Percentiles rank a stretch among this genome's conserved stretches.
Conservation (phyloP, 2,797 vertebrate genomes). For the Karalla daura region DNA sequence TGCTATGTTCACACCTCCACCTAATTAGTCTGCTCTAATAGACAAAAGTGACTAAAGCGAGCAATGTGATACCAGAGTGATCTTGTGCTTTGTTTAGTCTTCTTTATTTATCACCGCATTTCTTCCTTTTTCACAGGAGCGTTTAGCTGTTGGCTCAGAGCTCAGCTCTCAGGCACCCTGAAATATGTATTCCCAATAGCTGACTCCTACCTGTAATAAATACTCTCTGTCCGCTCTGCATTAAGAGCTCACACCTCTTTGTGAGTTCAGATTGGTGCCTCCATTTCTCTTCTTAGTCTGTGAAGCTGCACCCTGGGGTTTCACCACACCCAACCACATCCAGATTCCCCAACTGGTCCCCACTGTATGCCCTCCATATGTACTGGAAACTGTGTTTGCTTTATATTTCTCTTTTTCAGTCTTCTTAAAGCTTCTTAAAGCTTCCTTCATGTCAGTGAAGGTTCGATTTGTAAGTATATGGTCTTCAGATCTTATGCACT, state of each 20-base stretch:
- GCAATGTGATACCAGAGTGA: background rate
- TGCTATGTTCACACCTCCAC: constrained; percentile 5
- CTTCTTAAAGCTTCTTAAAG: too few species aligned
- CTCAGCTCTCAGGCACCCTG: background rate
- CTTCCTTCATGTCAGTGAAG: too few species aligned
- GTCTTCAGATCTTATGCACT: too few species aligned
- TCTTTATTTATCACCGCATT: background rate
- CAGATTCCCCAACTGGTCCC: background rate
- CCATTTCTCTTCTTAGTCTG: background rate
- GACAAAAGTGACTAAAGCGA: background rate
- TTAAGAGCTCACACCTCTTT: background rate
- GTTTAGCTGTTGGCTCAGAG: background rate
- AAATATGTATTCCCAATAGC: background rate
- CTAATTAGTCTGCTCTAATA: constrained; percentile 11
- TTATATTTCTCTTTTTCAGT: too few species aligned
- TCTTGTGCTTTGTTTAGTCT: background rate
- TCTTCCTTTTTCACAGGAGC: background rate
- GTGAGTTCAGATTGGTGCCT: background rate
- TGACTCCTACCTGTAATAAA: background rate
- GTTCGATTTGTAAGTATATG: too few species aligned
- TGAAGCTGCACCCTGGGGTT: background rate
- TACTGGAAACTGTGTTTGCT: background rate
- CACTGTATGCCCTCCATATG: background rate
- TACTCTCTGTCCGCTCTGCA: background rate
- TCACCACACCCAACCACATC: background rate